These are phyloP conservation scores for Lepidochitona cinerea DNA, from an alignment of 2,888 invertebrate species.

Conservation along the genomic window DNA sequence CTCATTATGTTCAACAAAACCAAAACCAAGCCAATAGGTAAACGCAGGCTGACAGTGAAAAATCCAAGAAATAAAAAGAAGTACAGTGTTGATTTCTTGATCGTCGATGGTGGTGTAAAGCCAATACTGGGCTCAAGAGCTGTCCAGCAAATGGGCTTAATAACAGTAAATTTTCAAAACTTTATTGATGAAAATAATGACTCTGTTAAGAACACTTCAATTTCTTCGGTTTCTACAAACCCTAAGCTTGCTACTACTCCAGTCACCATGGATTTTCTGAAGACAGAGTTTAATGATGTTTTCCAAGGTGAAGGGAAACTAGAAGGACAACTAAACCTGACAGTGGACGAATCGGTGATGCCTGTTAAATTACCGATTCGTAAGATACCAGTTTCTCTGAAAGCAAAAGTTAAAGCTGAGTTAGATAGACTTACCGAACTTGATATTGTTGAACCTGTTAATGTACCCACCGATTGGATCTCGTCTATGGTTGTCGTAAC, in stretches of 20 bases:
- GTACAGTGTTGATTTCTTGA: not conserved
- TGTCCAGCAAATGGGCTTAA: not conserved
- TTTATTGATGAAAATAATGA: not conserved
- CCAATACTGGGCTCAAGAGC: not conserved
- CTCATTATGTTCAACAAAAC: not conserved
- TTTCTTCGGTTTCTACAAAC: not conserved
- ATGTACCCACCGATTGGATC: conserved; percentile 31
- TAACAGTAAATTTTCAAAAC: not conserved
- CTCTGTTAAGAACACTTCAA: not conserved
- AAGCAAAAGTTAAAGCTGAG: not conserved
- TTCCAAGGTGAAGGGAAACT: no score
- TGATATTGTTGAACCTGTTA: conserved; percentile 13
- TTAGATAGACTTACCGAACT: not conserved
- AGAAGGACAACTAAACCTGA: not conserved
- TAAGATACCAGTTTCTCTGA: not conserved
- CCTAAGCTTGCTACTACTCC: not conserved
- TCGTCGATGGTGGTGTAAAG: not conserved
- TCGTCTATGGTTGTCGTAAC: conserved; percentile 25
- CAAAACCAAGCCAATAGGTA: not conserved
- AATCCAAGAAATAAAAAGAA: conserved; percentile 1
- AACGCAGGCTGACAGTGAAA: not conserved
- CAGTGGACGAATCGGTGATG: not conserved
- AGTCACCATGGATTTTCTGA: not conserved
- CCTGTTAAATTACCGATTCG: conserved; percentile 6
- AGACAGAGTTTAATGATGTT: not conserved